These are phyloP conservation scores for Rhingia rostrata DNA, from an alignment of 2,888 invertebrate species.

Conservation along the genomic window DNA sequence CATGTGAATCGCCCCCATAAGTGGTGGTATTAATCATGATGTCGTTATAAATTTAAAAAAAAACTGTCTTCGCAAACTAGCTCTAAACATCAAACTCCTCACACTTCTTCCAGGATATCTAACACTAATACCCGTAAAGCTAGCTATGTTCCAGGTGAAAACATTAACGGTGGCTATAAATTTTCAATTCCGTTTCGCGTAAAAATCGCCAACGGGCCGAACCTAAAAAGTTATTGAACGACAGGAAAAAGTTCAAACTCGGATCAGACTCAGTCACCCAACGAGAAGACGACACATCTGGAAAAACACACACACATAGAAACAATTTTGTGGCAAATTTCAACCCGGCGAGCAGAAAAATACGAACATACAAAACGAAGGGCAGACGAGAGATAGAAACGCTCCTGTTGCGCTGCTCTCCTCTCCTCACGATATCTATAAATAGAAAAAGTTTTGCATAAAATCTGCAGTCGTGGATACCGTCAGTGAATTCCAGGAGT, in stretches of 20 bases:
- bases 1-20: slow-evolving; percentile 56
- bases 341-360: slow-evolving; percentile 14
- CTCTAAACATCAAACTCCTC: neutral
- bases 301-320: neutral
- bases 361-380: slow-evolving; percentile 24
- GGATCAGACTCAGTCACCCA: neutral
- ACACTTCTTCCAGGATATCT: slow-evolving; percentile 44
- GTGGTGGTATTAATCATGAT: slow-evolving; percentile 64
- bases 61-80: slow-evolving; percentile 5
- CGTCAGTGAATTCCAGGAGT: slow-evolving; percentile 81
- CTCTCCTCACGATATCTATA: slow-evolving; percentile 47
- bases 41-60: slow-evolving; percentile 63
- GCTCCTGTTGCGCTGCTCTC: neutral
- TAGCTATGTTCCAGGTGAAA: slow-evolving; percentile 68
- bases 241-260: slow-evolving; percentile 9
- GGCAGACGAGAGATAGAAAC: slow-evolving; percentile 35
- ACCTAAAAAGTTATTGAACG: slow-evolving; percentile 14
- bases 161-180: slow-evolving; percentile 54
- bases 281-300: slow-evolving; percentile 20
- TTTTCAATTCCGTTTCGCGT: slow-evolving; percentile 61
- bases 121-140: slow-evolving; percentile 61
- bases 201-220: slow-evolving; percentile 37
- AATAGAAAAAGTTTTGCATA: slow-evolving; percentile 73
- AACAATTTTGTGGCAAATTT: slow-evolving; percentile 40
- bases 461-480: slow-evolving; percentile 83